Evolutionary conservation across 1,140 invertebrate species (phyloP).

Genomic region (Probaryconus sp.): DNA sequence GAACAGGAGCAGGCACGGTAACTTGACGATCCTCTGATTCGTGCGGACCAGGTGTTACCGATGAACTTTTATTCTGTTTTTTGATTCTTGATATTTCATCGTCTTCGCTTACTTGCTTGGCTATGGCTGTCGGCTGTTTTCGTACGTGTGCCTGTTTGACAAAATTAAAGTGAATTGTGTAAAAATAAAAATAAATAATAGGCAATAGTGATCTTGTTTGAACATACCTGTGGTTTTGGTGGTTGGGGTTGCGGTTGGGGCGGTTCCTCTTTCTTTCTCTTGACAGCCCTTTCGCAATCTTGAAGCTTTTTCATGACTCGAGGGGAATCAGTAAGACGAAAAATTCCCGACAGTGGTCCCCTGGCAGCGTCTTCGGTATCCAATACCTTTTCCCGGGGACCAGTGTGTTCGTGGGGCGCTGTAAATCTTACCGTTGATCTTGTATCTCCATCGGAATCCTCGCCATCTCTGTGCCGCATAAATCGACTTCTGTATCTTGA

Average conservation of each 20-base stretch:
- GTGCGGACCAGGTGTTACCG: conserved; percentile 72
- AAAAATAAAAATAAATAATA: too few species aligned
- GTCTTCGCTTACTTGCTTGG: conserved; percentile 89
- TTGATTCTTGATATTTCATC: conserved; percentile 94
- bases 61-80: conserved; percentile 89
- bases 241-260: conserved; percentile 77
- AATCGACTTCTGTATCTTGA: conserved; percentile 80
- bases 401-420: conserved; percentile 66
- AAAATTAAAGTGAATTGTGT: not conserved
- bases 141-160: conserved; percentile 69
- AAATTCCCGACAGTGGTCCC: conserved; percentile 93
- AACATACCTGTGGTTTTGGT: conserved; percentile 78
- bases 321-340: conserved; percentile 91
- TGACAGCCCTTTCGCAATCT: conserved; percentile 86
- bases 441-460: conserved; percentile 76
- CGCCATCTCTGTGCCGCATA: conserved; percentile 78
- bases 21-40: conserved; percentile 80
- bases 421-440: conserved; percentile 73
- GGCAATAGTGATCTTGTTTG: too few species aligned
- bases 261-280: conserved; percentile 85
- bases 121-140: conserved; percentile 77
- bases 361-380: conserved; percentile 93
- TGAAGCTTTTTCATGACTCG: conserved; percentile 92
- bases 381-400: conserved; percentile 85
- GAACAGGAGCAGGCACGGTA: conserved; percentile 62